Conservation (phyloP, 2,888 invertebrate species). For the Zonitis immaculata region DNA sequence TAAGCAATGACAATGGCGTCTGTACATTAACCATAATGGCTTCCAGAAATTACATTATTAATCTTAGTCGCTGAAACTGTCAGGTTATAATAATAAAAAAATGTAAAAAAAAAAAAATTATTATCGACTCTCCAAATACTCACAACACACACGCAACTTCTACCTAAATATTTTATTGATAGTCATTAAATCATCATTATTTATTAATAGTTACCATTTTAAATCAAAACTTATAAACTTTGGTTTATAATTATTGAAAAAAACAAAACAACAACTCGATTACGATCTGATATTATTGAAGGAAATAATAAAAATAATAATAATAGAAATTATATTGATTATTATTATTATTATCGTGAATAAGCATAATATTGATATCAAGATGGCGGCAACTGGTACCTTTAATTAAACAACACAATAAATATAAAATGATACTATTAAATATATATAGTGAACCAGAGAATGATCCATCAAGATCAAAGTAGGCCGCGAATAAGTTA, state of each 20-base stretch:
- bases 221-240: no score
- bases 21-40: constrained; percentile 41
- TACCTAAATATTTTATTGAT: no score
- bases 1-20: constrained; percentile 40
- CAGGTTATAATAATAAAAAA: no score
- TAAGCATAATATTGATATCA: constrained; percentile 12
- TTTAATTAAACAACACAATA: constrained; percentile 19
- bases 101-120: constrained; percentile 31
- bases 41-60: constrained; percentile 46
- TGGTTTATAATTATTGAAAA: no score
- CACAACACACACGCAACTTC: constrained; percentile 14
- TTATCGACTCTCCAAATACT: constrained; percentile 30
- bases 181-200: no score
- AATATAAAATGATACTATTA: neutral
- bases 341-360: constrained; percentile 11
- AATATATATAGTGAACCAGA: neutral
- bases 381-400: constrained; percentile 16
- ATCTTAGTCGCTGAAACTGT: constrained; percentile 43
- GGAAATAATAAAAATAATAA: no score
- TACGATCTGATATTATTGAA: no score
- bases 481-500: neutral
- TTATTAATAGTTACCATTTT: no score
- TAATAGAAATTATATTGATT: no score
- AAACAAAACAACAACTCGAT: no score
- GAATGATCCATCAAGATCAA: neutral